These are phyloP conservation scores for Seira ritae DNA, from an alignment of 2,888 invertebrate genomes.

Conservation along the genomic window DNA sequence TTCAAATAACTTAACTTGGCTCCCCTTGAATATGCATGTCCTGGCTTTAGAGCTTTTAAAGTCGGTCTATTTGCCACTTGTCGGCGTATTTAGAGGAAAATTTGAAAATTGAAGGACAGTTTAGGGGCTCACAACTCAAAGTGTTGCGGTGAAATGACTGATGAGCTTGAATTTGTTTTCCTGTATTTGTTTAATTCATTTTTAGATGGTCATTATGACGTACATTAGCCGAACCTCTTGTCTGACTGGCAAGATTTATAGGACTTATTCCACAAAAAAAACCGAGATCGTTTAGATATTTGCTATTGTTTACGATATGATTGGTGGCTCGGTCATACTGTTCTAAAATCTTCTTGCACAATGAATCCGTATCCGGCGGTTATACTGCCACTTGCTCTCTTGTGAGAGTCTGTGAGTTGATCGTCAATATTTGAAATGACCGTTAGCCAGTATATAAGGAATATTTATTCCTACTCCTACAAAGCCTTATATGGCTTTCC, in stretches of 20 bases:
- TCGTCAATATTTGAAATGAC: neutral
- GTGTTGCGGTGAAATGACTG: slow-evolving; percentile 33
- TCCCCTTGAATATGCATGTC: too few species aligned
- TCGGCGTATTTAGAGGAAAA: slow-evolving; percentile 15
- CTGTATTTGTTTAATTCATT: too few species aligned
- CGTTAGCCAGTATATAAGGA: neutral
- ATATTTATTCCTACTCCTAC: too few species aligned
- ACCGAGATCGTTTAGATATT: too few species aligned
- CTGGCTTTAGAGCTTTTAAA: too few species aligned
- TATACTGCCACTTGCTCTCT: neutral
- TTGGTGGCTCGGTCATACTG: slow-evolving; percentile 10
- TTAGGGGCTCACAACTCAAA: slow-evolving; percentile 45
- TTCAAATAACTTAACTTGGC: too few species aligned
- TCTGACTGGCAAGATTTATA: too few species aligned
- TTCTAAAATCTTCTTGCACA: neutral
- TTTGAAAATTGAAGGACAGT: slow-evolving; percentile 23
- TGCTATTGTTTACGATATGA: neutral
- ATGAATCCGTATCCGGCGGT: too few species aligned
- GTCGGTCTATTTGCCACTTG: neutral
- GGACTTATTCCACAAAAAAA: too few species aligned
- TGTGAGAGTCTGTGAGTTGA: neutral
- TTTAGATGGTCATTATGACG: neutral
- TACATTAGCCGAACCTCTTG: too few species aligned
- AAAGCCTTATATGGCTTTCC: too few species aligned
- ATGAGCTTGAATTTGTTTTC: too few species aligned